Percentiles rank a stretch among this genome's conserved stretches.
These are phyloP conservation scores for Sebastes itinus DNA, from an alignment of 2,797 vertebrate species.

Conservation along the genomic window DNA sequence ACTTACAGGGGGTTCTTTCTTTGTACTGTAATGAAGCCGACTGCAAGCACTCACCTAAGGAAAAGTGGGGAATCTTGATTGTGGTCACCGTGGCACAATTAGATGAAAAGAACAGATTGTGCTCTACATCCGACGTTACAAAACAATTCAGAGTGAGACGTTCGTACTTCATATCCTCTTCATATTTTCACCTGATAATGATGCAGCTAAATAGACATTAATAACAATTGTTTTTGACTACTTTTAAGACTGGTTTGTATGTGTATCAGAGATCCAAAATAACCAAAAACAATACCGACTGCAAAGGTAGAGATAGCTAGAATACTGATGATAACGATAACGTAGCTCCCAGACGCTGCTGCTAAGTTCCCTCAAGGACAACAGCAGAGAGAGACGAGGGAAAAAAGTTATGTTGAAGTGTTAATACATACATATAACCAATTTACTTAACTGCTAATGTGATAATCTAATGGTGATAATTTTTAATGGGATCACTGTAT, in stretches of 20 bases:
- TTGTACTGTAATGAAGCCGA: slow-evolving; percentile 20
- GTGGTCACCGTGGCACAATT: background rate
- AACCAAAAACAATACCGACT: background rate
- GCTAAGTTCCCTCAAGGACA: background rate
- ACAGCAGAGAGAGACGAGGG: background rate
- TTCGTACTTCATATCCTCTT: background rate
- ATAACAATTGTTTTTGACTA: background rate
- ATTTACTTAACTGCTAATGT: background rate
- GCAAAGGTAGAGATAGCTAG: background rate
- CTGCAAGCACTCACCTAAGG: background rate
- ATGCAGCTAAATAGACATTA: background rate
- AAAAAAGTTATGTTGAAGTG: background rate
- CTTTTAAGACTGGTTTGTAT: background rate
- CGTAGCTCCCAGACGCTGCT: background rate
- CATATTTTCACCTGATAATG: background rate
- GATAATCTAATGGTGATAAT: background rate
- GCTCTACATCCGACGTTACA: background rate
- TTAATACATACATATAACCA: background rate
- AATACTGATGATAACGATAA: background rate
- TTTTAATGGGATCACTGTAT: background rate
- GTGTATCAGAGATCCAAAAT: background rate
- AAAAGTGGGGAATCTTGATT: background rate
- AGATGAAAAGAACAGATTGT: background rate
- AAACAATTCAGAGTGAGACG: background rate
- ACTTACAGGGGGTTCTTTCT: background rate